Evolutionary conservation across 2,113 vertebrate species (phyloP).

Genomic region (Paradoxurus hermaphroditus): DNA sequence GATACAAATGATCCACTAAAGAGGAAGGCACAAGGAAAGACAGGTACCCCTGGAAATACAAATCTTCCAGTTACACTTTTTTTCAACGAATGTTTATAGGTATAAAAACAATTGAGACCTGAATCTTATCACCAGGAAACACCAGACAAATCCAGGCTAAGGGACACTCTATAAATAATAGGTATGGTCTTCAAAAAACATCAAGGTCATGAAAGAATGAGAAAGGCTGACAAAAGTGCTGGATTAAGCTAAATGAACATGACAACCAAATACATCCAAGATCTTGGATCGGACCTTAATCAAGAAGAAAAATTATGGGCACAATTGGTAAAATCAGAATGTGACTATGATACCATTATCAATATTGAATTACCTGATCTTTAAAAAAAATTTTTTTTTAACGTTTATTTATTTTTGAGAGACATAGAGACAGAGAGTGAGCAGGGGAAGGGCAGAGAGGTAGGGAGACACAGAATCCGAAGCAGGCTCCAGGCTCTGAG

Average conservation of each 20-base stretch:
- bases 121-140: not conserved
- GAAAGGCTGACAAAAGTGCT: not conserved
- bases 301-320: not conserved
- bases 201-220: not conserved
- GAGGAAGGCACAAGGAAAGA: conserved; percentile 94
- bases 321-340: not conserved
- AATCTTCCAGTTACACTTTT: conserved; percentile 27
- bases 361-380: not conserved
- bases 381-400: no score
- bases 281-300: not conserved
- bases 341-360: no score
- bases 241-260: not conserved
- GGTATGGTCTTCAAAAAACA: not conserved
- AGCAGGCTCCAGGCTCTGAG: no score
- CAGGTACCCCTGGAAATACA: conserved; percentile 86
- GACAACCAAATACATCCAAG: not conserved
- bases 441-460: no score
- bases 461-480: no score
- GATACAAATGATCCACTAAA: conserved; percentile 94
- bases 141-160: not conserved
- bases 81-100: not conserved
- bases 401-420: no score
- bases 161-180: not conserved
- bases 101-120: not conserved
- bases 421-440: no score